Evolutionary conservation across 1,140 invertebrate species (phyloP).

Genomic region (Dendroctonus ponderosae): DNA sequence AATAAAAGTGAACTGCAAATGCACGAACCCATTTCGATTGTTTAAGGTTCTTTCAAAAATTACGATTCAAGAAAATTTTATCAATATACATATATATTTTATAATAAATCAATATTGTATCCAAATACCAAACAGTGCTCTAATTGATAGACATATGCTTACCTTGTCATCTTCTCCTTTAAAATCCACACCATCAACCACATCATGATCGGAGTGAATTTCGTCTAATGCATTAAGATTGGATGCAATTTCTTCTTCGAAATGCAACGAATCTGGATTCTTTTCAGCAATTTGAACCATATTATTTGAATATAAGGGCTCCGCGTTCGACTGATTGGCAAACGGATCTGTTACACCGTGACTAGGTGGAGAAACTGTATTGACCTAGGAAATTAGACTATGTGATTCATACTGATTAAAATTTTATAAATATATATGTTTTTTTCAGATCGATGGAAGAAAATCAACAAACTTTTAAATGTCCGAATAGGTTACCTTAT

Average conservation of each 20-base stretch:
- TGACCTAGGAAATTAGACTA: constrained; percentile 16
- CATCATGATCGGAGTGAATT: constrained; percentile 44
- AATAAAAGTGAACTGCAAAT: too few relatives aligned
- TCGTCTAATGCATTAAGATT: constrained; percentile 65
- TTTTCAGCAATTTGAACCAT: constrained; percentile 35
- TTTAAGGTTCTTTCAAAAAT: too few relatives aligned
- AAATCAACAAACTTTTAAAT: not conserved
- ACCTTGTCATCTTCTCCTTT: constrained; percentile 37
- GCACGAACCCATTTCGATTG: too few relatives aligned
- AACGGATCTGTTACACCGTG: constrained; percentile 33
- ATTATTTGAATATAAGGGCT: constrained; percentile 42
- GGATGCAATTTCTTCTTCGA: constrained; percentile 63
- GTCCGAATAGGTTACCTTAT: constrained; percentile 53
- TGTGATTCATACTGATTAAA: not conserved
- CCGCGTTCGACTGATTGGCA: constrained; percentile 10
- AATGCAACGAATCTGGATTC: constrained; percentile 48
- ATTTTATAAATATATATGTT: not conserved
- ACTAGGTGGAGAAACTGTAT: constrained; percentile 38
- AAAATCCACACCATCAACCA: constrained; percentile 40
- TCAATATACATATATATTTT: too few relatives aligned
- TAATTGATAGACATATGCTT: not conserved
- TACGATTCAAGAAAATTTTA: too few relatives aligned
- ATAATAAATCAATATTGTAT: not conserved
- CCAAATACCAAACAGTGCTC: too few relatives aligned
- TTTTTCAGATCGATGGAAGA: not conserved